A percentile compares a stretch with the other conserved stretches of the same genome.
Conservation (phyloP, 2,888 invertebrate species). For the Campoplex capitator region DNA sequence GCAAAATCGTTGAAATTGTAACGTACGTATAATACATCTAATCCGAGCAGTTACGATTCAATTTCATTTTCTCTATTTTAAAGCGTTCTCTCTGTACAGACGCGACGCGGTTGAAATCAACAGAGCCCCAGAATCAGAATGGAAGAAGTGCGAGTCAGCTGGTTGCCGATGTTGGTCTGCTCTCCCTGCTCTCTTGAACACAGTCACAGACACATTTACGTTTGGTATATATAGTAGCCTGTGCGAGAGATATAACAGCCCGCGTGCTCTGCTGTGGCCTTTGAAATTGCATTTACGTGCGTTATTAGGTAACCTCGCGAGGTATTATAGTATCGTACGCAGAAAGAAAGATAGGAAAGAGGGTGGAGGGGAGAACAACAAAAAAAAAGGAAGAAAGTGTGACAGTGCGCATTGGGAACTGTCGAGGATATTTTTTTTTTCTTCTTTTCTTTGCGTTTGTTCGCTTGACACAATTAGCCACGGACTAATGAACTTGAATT, state of each 20-base stretch:
- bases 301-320: conserved; percentile 76
- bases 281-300: conserved; percentile 80
- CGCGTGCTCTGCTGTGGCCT: conserved; percentile 74
- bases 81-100: conserved; percentile 58
- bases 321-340: conserved; percentile 60
- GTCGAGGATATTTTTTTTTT: conserved; percentile 2
- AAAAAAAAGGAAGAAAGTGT: conserved; percentile 38
- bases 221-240: conserved; percentile 17
- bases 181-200: conserved; percentile 63
- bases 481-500: background rate
- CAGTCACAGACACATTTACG: conserved; percentile 10
- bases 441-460: background rate
- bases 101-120: conserved; percentile 59
- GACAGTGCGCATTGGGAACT: conserved; percentile 59
- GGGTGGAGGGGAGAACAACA: background rate
- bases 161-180: conserved; percentile 61
- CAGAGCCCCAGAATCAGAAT: conserved; percentile 68
- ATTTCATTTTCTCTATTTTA: conserved; percentile 74
- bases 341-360: background rate
- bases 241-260: conserved; percentile 64
- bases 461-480: background rate
- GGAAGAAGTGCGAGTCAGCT: conserved; percentile 54
- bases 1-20: conserved; percentile 3
- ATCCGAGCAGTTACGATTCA: conserved; percentile 51
- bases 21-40: background rate